Evolutionary conservation across 2,113 vertebrate genomes (phyloP), one percentile per base, ranked within the genome.

Genomic region (Nothoprocta pentlandii): DNA sequence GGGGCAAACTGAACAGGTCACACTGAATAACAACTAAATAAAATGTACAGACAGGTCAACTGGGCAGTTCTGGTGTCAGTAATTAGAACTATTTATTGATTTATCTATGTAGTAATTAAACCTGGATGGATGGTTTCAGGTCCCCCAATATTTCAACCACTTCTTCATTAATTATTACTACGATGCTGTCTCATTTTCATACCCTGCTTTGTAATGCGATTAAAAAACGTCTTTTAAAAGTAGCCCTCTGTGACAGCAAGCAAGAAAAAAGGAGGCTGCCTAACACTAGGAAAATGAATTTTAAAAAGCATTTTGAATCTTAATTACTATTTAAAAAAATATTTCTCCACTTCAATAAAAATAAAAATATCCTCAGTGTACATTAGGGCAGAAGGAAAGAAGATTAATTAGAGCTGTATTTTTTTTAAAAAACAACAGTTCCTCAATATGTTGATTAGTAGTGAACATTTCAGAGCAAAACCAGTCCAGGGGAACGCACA

Each of bases 11-110:
- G 6, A 4, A 16, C 5, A 12, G 41, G 42, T 10, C 17, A 80
- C 26, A 64, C 66, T 0, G 1, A 13, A 13, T 2, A 49, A 78
- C 2, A 0, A 41, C 7, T 6, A 32, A 36, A 12, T 8, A 44
- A 80, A 80, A 61, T 13, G 41, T 36, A 70, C 20, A 86, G 28
- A 10, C 56, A 36, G 3, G 20, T 26, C 32, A 58, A 28, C 15
- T 0, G 20, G 2, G 32, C 9, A 51, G 17, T 42, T 71, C 7
- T 8, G n/a, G 34, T 30, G 22, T 6, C 25, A 63, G 41, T 13
- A 8, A 76, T 30, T 74, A 44, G 53, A 85, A 85, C 3, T 42
- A 1, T 76, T 49, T 49, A 49, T 49, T 49, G 21, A 49, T 22
- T 49, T 49, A 49, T 22, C 49, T 49, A 49, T 49, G 21, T 22